Evolutionary conservation across 2,113 vertebrate species (phyloP).

Genomic region (Pachyramphus minor): DNA sequence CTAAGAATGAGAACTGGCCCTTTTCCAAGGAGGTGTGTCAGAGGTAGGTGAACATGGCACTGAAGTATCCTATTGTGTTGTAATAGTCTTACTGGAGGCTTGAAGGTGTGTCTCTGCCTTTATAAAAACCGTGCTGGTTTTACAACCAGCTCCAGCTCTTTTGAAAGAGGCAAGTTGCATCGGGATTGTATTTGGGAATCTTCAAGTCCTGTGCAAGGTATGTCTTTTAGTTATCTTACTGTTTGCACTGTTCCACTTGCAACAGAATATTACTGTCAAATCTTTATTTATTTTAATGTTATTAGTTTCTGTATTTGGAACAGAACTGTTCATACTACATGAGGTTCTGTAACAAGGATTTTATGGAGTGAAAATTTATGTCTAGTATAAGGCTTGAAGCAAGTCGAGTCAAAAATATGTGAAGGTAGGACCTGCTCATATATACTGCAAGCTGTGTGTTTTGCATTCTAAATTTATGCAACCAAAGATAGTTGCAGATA

Average conservation of each 20-base stretch:
- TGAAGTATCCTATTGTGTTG: conserved; percentile 47
- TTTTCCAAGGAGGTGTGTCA: conserved; percentile 63
- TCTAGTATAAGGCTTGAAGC: background rate
- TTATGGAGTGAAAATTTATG: background rate
- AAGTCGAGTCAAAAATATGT: background rate
- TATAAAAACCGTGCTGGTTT: conserved; percentile 62
- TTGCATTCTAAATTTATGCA: background rate
- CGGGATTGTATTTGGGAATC: background rate
- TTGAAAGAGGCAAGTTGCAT: background rate
- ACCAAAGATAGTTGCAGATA: background rate
- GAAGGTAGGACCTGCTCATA: background rate
- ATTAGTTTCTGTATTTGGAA: background rate
- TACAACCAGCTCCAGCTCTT: background rate
- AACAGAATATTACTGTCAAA: background rate
- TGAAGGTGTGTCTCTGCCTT: conserved; percentile 74
- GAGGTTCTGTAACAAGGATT: background rate
- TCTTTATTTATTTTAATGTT: background rate
- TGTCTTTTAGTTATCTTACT: background rate
- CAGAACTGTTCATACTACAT: background rate
- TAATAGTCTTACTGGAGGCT: conserved; percentile 29
- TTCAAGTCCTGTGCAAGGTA: conserved; percentile 28
- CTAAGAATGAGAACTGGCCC: conserved; percentile 6
- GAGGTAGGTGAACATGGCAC: background rate
- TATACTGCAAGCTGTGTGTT: background rate
- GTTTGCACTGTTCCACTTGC: background rate